phyloP scores from a whole-genome alignment of 37 sponge, comb jelly and placozoan genomes.

The Beroe forskalii region DNA sequence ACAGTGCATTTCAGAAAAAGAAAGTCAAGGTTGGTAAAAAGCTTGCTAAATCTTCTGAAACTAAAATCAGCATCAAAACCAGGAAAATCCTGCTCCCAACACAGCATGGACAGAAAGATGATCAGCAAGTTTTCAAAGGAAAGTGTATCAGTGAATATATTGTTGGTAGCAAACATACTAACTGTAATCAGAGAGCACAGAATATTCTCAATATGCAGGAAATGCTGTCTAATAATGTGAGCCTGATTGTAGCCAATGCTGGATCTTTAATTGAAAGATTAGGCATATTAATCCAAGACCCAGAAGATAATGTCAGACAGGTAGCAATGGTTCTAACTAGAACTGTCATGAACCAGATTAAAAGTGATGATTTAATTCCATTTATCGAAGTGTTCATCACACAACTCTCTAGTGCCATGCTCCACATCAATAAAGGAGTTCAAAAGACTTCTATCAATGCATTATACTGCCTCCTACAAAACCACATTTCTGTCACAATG shows the following conservation, averaged over 20 bases:
- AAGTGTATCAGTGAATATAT: constrained; percentile 6
- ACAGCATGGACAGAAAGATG: background rate
- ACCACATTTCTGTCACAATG: background rate
- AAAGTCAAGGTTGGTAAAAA: constrained; percentile 48
- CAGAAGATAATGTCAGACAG: constrained; percentile 43
- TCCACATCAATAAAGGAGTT: constrained; percentile 39
- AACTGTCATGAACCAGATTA: background rate
- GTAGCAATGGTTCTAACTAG: constrained; percentile 1
- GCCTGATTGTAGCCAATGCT: background rate
- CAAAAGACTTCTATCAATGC: constrained; percentile 6
- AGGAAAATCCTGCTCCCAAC: constrained; percentile 6
- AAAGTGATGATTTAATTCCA: constrained; percentile 1
- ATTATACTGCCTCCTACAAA: background rate
- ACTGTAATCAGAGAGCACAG: constrained; percentile 2
- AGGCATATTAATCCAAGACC: constrained; percentile 4
- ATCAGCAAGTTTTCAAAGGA: background rate
- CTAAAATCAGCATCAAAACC: constrained; percentile 28
- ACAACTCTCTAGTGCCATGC: constrained; percentile 51
- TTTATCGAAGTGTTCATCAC: constrained; percentile 9
- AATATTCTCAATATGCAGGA: constrained; percentile 14
- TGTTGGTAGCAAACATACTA: constrained; percentile 42
- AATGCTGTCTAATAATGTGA: background rate
- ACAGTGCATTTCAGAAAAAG: constrained; percentile 2
- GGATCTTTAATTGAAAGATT: constrained; percentile 37
- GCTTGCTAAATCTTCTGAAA: background rate